These are phyloP conservation scores for Achatina immaculata DNA, from an alignment of 1,140 invertebrate genomes.

Conservation along the genomic window DNA sequence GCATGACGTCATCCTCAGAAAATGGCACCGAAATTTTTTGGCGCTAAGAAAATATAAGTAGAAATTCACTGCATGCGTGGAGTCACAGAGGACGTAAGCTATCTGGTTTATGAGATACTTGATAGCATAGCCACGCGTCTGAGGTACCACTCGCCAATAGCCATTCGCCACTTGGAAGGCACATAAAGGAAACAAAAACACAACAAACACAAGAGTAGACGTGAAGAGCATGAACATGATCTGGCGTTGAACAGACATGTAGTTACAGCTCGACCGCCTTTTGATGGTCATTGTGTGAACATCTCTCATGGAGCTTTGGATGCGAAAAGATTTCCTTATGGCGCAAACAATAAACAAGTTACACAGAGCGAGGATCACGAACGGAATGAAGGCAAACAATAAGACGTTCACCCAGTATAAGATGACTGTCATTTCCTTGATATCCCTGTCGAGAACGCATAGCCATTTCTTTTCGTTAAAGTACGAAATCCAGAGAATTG, in stretches of 20 bases:
- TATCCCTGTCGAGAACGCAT: not conserved
- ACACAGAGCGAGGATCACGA: constrained; percentile 49
- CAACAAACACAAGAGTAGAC: constrained; percentile 51
- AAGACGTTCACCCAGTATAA: constrained; percentile 57
- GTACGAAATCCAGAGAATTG: constrained; percentile 28
- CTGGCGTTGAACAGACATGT: constrained; percentile 26
- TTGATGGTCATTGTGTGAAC: not conserved
- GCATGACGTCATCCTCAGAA: constrained; percentile 32
- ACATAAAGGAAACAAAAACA: constrained; percentile 58
- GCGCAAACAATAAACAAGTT: constrained; percentile 55
- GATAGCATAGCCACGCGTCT: constrained; percentile 8
- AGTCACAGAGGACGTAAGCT: constrained; percentile 56
- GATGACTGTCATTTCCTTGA: not conserved
- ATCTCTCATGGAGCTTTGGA: constrained; percentile 35
- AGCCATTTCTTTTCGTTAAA: not conserved
- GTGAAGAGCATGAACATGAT: constrained; percentile 54
- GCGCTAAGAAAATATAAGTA: constrained; percentile 63
- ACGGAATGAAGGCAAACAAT: constrained; percentile 54
- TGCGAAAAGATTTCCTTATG: constrained; percentile 46
- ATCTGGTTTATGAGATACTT: constrained; percentile 48
- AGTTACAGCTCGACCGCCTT: not conserved
- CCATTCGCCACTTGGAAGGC: constrained; percentile 50
- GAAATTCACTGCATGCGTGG: constrained; percentile 63
- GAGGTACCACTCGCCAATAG: not conserved
- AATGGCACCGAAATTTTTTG: constrained; percentile 50